Base-by-base conservation (phyloP, 2,797 vertebrate genomes). In the Merluccius polli region DNA sequence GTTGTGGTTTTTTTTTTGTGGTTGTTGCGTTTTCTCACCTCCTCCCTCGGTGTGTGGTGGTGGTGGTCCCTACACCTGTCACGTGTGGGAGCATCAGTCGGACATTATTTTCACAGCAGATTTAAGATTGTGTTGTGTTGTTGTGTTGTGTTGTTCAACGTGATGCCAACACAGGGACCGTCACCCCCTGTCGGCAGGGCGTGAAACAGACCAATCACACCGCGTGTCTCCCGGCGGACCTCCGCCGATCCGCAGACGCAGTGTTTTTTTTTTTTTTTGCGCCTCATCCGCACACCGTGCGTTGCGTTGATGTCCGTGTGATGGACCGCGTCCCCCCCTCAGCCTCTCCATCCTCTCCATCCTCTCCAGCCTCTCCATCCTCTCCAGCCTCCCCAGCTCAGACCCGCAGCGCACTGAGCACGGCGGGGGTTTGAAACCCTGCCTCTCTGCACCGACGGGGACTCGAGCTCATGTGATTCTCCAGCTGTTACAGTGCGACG, bases 401-500 rank as follows among this genome's bases (percentile, higher is more conserved):
- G n/a, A n/a, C n/a, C n/a, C n/a, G n/a, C n/a, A n/a, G n/a, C n/a
- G n/a, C n/a, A n/a, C n/a, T n/a, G n/a, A n/a, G n/a, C n/a, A n/a
- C n/a, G n/a, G n/a, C n/a, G 73, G 48, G 83, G 79, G 85, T 86
- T 27, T 65, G 1, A 38, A 65, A 12, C 11, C 27, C 59, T 83
- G 36, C 84, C 38, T 75, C 84, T 76, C n/a, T n/a, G n/a, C n/a
- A n/a, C n/a, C n/a, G n/a, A n/a, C n/a, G n/a, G 84, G 83, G 79
- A 85, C 84, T 83, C 86, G 82, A 77, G 74, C 77, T 81, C 75
- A 86, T 85, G 88, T 71, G 82, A 83, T 77, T 63, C 48, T 74
- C 27, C 12, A 71, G 33, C 77, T 38, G n/a, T n/a, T 82, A 84
- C 78, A 65, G 27, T 74, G 85, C 86, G 86, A 85, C 84, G 89